Percentiles rank a stretch among this genome's conserved stretches.
Conservation (phyloP, 2,113 vertebrate species). For the Oncorhynchus gorbuscha region DNA sequence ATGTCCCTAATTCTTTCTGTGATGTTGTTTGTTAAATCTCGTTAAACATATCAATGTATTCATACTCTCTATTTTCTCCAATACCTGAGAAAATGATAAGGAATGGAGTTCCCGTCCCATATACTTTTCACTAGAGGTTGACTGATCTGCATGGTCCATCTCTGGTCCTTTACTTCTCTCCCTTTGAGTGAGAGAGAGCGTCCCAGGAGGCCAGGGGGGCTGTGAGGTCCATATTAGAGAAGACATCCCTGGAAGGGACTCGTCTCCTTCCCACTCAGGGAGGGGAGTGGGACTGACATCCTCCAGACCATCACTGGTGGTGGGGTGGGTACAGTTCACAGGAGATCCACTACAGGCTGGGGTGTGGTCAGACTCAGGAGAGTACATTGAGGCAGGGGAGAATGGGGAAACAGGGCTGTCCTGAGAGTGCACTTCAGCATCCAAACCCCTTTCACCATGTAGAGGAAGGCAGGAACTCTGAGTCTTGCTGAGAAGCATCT, state of each 20-base stretch:
- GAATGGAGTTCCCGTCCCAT: constrained; percentile 66
- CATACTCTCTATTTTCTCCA: background rate
- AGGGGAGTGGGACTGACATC: constrained; percentile 75
- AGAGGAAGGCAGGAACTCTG: constrained; percentile 73
- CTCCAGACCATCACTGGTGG: constrained; percentile 64
- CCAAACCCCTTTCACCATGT: constrained; percentile 74
- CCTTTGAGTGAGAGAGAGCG: constrained; percentile 51
- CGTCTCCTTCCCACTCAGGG: constrained; percentile 79
- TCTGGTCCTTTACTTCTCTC: constrained; percentile 69
- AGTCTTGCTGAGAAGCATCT: constrained; percentile 88
- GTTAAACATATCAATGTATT: background rate
- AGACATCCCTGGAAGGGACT: constrained; percentile 70
- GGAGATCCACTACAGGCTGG: background rate
- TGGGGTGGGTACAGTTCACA: constrained; percentile 47
- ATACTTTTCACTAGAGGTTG: constrained; percentile 76
- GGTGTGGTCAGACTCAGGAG: constrained; percentile 21
- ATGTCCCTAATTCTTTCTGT: too few relatives aligned
- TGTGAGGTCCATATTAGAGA: constrained; percentile 68
- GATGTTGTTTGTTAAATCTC: too few relatives aligned
- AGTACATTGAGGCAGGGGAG: constrained; percentile 73
- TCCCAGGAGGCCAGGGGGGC: constrained; percentile 51
- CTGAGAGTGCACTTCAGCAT: constrained; percentile 76
- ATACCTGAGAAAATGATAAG: constrained; percentile 1
- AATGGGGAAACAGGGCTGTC: constrained; percentile 84
- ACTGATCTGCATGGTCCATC: constrained; percentile 66